Evolutionary conservation across 2,888 invertebrate species (phyloP), one percentile per base, ranked within the genome.

Genomic region (Gibbula magus): DNA sequence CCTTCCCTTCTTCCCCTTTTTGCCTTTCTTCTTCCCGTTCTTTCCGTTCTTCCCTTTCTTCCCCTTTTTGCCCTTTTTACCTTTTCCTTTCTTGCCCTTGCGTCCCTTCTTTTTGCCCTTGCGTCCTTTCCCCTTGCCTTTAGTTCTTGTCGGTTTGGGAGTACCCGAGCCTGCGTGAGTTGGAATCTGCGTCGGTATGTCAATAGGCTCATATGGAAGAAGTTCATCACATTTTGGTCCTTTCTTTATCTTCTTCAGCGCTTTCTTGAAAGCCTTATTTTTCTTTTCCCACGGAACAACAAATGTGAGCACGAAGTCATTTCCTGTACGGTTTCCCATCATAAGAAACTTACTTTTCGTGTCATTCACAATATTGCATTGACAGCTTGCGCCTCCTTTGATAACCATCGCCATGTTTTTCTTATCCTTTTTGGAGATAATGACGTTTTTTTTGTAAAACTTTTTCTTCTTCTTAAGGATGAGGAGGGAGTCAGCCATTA

Each of bases 181-280:
- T 8, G 56, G 56, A 56, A 25, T 56, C 22, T 20, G 25, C 0
- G 56, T 25, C 8, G 70, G 29, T 35, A 32, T 16, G 18, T 39
- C 70, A 2, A 70, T 70, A 4, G 35, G 18, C 29, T 53, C 53
- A 13, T 53, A 25, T 18, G 61, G 25, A 29, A 66, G 61, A 10
- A 79, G 35, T 29, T 79, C 75, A 16, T 56, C 56, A 77, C 88
- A 88, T 13, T 84, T 79, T 75, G 85, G 80, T n/a, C 78, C 80
- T 80, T 87, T 88, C 61, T 81, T 81, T 66, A 86, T 83, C 32
- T 84, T 86, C 45, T 79, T 82, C 18, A 87, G 66, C 2, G 87
- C 87, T 56, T 82, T 82, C 76, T 81, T 83, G 79, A 87, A 83
- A 45, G 82, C 82, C 54, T 81, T 81, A 67, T 83, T 79, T 74